A percentile compares a stretch with the other conserved stretches of the same genome.
phyloP scores from a whole-genome alignment of 2,888 invertebrate species.

The Listrodromus nycthemerus region DNA sequence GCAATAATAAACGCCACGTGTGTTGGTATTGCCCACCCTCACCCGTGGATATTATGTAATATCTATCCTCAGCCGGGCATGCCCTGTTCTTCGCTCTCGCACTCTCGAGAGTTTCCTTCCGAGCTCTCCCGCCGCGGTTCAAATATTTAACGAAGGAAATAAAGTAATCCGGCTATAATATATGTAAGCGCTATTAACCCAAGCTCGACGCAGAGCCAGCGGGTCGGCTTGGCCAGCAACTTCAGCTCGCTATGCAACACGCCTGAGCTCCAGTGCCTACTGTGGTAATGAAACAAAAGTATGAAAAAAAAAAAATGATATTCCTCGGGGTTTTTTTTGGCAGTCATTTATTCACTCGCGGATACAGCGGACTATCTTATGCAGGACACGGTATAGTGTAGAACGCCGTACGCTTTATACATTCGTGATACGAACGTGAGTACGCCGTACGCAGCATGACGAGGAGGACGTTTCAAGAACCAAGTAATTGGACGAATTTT shows the following conservation, averaged over 20 bases:
- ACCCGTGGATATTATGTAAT: slow-evolving; percentile 13
- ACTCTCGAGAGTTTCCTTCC: slow-evolving; percentile 7
- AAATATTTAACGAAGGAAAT: slow-evolving; percentile 68
- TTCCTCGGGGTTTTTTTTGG: slow-evolving; percentile 20
- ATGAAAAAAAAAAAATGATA: slow-evolving; percentile 2
- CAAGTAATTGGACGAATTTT: not conserved
- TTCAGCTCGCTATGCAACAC: slow-evolving; percentile 24
- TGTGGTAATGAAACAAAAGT: not conserved
- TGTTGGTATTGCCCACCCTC: slow-evolving; percentile 22
- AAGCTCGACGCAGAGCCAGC: slow-evolving; percentile 1
- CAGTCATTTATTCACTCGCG: slow-evolving; percentile 31
- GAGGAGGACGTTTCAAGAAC: no score
- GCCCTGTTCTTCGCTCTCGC: not conserved
- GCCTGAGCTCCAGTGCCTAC: slow-evolving; percentile 31
- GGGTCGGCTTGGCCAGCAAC: not conserved
- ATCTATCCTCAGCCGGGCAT: slow-evolving; percentile 1
- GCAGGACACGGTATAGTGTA: not conserved
- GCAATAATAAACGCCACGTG: slow-evolving; percentile 55
- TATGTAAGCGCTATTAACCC: slow-evolving; percentile 55
- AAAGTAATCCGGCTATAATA: slow-evolving; percentile 57
- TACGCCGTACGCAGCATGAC: not conserved
- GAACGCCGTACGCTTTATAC: not conserved
- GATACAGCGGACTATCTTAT: slow-evolving; percentile 9
- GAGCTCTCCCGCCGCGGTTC: slow-evolving; percentile 32
- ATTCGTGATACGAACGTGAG: not conserved